These are phyloP conservation scores for Alexandromys fortis DNA, from an alignment of 2,113 vertebrate genomes.

Conservation along the genomic window DNA sequence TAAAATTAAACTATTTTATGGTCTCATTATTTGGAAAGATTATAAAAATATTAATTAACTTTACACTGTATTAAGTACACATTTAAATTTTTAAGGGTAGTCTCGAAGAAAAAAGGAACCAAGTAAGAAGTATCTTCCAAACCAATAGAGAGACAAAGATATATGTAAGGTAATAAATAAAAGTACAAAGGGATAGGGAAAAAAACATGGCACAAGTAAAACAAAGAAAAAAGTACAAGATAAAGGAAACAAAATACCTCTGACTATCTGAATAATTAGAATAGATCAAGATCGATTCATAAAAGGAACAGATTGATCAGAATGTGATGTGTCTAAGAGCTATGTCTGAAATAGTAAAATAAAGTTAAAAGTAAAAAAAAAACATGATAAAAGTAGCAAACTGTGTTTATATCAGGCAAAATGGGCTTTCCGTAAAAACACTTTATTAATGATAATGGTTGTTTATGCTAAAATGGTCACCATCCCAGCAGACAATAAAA, in stretches of 20 bases:
- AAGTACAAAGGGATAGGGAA: background rate
- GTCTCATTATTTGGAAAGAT: background rate
- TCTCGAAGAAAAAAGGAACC: background rate
- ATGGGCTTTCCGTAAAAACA: background rate
- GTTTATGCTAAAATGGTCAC: background rate
- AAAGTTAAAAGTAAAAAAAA: background rate
- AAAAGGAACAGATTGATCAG: background rate
- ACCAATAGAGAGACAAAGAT: background rate
- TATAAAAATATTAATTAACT: constrained; percentile 37
- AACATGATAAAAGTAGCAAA: constrained; percentile 26
- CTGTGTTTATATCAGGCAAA: background rate
- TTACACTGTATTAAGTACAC: background rate
- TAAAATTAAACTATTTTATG: background rate
- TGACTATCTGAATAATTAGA: constrained; percentile 11
- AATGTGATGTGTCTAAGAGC: background rate
- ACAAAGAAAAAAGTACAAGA: background rate
- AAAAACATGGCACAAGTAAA: background rate
- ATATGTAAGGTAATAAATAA: background rate
- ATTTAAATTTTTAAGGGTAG: constrained; percentile 20
- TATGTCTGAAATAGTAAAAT: constrained; percentile 25
- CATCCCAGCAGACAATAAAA: background rate
- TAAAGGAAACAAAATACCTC: background rate
- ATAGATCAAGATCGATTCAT: background rate
- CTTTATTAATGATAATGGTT: background rate
- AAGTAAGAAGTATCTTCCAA: background rate